phyloP scores from a whole-genome alignment of 2,797 vertebrate genomes.

The Sebastes kiyomatsui region DNA sequence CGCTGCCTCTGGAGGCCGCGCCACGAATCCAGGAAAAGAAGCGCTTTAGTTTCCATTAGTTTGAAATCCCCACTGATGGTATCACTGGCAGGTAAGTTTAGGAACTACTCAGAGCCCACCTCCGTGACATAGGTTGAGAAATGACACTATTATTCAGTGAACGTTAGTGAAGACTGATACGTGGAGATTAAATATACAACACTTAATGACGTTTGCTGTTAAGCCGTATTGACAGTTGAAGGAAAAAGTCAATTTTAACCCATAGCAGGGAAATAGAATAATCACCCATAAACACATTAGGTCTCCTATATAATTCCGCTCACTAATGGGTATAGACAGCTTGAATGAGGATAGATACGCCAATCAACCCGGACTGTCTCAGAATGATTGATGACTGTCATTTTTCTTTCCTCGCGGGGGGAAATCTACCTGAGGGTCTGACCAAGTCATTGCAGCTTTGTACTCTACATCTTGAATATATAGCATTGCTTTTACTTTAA shows the following conservation, averaged over 20 bases:
- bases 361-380: constrained; percentile 63
- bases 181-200: constrained; percentile 32
- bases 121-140: constrained; percentile 1
- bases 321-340: constrained; percentile 76
- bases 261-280: constrained; percentile 42
- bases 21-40: constrained; percentile 1
- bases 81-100: constrained; percentile 25
- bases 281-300: constrained; percentile 58
- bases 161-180: not conserved
- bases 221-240: constrained; percentile 24
- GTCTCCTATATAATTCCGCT: constrained; percentile 51
- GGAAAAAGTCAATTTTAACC: constrained; percentile 61
- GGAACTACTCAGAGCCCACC: constrained; percentile 10
- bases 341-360: constrained; percentile 80
- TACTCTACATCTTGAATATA: not conserved
- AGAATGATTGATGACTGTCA: constrained; percentile 78
- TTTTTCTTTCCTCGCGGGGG: constrained; percentile 28
- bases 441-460: not conserved
- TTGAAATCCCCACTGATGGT: constrained; percentile 28
- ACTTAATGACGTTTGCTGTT: constrained; percentile 58
- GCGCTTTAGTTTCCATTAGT: constrained; percentile 31
- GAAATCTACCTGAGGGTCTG: constrained; percentile 38
- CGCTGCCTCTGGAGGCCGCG: not conserved
- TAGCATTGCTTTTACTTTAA: not conserved
- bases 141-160: not conserved